Evolutionary conservation across 2,113 vertebrate species (phyloP).

Genomic region (Halcyon senegalensis): DNA sequence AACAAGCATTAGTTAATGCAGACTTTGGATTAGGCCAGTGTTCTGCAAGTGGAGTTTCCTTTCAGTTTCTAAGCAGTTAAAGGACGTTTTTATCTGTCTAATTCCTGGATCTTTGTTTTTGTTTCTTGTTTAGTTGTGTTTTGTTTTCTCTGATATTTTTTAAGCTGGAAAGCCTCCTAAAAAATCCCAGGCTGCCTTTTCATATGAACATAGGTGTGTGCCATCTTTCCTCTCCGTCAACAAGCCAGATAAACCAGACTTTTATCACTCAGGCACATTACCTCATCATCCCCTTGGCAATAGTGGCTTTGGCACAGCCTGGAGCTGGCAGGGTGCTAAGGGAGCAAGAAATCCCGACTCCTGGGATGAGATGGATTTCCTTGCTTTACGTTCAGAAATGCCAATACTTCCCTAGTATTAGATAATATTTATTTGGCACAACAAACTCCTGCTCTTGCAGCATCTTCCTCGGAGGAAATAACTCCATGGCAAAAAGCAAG

Average conservation of each 20-base stretch:
- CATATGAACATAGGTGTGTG: conserved; percentile 4
- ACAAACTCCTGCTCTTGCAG: neutral
- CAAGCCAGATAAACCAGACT: conserved; percentile 14
- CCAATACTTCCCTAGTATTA: neutral
- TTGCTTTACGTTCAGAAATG: neutral
- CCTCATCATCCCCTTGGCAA: conserved; percentile 65
- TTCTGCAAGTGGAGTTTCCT: conserved; percentile 38
- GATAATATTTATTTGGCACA: neutral
- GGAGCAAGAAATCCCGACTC: neutral
- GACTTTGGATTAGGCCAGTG: conserved; percentile 65
- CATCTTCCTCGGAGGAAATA: conserved; percentile 3
- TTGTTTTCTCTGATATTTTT: neutral
- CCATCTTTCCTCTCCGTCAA: neutral
- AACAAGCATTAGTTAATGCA: conserved; percentile 78
- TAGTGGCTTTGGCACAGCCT: conserved; percentile 30
- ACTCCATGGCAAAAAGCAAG: neutral
- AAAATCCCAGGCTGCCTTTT: neutral
- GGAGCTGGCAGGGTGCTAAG: neutral
- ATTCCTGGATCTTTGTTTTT: neutral
- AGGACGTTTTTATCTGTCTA: neutral
- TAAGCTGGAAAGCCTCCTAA: neutral
- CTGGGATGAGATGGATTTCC: neutral
- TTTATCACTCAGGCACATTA: conserved; percentile 22
- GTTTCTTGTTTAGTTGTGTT: too few species aligned
- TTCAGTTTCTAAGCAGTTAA: conserved; percentile 14